These are phyloP conservation scores for Ptilorrhoa leucosticta DNA, from an alignment of 2,113 vertebrate species.

Conservation along the genomic window DNA sequence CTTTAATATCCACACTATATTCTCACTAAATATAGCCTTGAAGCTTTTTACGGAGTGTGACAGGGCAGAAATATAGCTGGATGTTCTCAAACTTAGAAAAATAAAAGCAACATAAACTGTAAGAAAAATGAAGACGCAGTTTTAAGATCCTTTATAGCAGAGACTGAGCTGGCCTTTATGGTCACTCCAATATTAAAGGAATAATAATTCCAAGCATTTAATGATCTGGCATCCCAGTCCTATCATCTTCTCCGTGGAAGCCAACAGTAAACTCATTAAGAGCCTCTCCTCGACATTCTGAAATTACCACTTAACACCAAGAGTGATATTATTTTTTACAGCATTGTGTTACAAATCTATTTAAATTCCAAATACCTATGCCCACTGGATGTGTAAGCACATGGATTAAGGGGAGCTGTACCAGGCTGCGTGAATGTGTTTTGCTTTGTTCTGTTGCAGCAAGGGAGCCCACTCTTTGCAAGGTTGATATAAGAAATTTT, in stretches of 20 bases:
- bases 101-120: not conserved
- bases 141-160: not conserved
- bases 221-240: not conserved
- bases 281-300: not conserved
- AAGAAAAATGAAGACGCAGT: not conserved
- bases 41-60: not conserved
- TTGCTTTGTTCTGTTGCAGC: not conserved
- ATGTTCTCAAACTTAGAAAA: not conserved
- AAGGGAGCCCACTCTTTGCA: not conserved
- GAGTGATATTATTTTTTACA: conserved; percentile 8
- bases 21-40: not conserved
- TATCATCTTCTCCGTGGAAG: conserved; percentile 6
- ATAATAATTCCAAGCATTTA: not conserved
- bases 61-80: not conserved
- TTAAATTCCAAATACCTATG: not conserved
- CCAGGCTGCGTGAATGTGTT: not conserved
- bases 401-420: not conserved
- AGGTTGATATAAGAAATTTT: not conserved
- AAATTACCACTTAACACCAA: conserved; percentile 16
- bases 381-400: not conserved
- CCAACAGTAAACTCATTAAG: conserved; percentile 23
- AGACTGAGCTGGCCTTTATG: not conserved
- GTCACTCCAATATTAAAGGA: not conserved
- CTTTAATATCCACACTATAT: not conserved
- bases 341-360: not conserved